These are phyloP conservation scores for Charadrius vociferus DNA, from an alignment of 2,113 vertebrate genomes.

Conservation along the genomic window DNA sequence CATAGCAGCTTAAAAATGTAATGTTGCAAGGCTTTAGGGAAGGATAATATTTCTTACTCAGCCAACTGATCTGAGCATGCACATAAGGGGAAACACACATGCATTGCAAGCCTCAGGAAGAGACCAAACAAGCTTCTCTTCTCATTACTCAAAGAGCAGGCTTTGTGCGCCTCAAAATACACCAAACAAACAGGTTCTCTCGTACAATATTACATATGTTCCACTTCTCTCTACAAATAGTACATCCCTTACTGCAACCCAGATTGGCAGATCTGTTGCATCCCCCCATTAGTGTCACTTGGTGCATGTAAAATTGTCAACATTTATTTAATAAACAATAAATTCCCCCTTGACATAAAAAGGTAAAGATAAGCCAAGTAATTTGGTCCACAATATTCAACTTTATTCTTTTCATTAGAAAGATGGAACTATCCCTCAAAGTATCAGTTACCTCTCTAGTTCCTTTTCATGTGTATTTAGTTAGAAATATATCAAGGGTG, in stretches of 20 bases:
- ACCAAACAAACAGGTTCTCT: not conserved
- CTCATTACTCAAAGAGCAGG: not conserved
- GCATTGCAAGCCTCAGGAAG: not conserved
- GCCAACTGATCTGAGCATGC: not conserved
- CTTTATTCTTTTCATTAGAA: not conserved
- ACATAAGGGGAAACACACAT: not conserved
- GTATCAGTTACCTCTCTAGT: not conserved
- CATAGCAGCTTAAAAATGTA: not conserved
- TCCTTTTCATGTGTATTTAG: not conserved
- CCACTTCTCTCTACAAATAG: not conserved
- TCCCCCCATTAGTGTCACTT: not conserved
- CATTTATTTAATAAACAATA: not conserved
- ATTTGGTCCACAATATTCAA: not conserved
- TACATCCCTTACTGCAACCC: not conserved
- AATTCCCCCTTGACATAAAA: not conserved
- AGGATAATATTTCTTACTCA: not conserved
- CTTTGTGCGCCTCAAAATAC: not conserved
- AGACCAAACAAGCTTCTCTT: not conserved
- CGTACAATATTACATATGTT: not conserved
- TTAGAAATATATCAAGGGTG: not conserved
- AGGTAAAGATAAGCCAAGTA: not conserved
- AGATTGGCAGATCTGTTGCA: not conserved
- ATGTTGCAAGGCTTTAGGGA: not conserved
- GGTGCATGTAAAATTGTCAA: not conserved
- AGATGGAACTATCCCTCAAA: not conserved